Evolutionary conservation across 2,888 invertebrate genomes (phyloP), one percentile per base, ranked within the genome.

Genomic region (Acanthoscelides obtectus): DNA sequence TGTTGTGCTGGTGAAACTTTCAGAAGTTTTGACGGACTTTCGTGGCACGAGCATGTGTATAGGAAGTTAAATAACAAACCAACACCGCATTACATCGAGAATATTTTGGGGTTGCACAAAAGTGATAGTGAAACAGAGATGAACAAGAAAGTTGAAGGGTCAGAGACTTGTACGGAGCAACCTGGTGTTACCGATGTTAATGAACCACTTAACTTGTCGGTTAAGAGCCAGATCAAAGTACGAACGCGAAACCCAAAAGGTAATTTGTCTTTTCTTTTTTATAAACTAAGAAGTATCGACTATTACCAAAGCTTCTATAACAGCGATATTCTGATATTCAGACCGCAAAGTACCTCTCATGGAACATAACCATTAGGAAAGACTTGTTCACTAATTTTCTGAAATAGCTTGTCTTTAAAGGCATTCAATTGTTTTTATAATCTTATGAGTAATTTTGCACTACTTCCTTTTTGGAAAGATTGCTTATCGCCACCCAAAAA

Each of bases 21-120:
- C 45, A 45, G 45, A 45, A 45, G 45, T 74, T 75, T 77, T 67
- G 79, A 78, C 45, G 73, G 75, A 27, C 72, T 81, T 22, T 86
- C 94, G 64, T 96, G 96, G 96, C 96, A 96, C 86, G 93, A 95
- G 63, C 96, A 96, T 84, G 94, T 96, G 22, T 96, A 96, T 84
- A 93, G 91, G 1, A 92, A 92, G 79, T 92, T 94, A 17, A 94
- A 94, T 12, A 91, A 91, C 79, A 89, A 89, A 71, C 95, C 95
- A 0, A 96, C 97, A 0, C 94, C 96, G 3, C 95, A 96, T 85
- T 90, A 92, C 65, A 97, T 97, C 81, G 92, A 93, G 76, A 94
- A 96, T 83, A 97, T 97, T 77, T 87, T 97, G 79, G 95, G 95
- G 22, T 78, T 83, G 68, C 81, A 80, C 69, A 78, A 72, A 70